Evolutionary conservation across 2,113 vertebrate genomes (phyloP).

Genomic region (Eclectus roratus): DNA sequence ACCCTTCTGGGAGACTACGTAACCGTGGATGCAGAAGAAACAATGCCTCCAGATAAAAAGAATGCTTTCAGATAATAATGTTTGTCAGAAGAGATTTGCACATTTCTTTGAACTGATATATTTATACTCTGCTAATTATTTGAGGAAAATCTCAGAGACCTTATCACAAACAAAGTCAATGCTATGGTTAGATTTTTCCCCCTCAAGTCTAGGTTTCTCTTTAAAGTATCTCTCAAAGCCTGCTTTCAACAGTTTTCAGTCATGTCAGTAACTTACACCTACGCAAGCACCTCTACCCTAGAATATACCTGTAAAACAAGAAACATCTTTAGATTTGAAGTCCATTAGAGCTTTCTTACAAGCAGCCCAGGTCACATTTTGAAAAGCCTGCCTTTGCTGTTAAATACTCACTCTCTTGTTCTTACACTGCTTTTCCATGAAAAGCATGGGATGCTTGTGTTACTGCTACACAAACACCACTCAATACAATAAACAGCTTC

Average conservation of each 20-base stretch:
- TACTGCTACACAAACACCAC: neutral
- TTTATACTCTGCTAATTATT: constrained; percentile 43
- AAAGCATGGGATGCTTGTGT: neutral
- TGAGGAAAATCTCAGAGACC: neutral
- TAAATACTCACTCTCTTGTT: neutral
- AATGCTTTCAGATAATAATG: neutral
- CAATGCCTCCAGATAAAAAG: neutral
- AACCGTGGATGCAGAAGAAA: constrained; percentile 1
- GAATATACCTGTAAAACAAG: neutral
- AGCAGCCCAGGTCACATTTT: neutral
- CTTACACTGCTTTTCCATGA: neutral
- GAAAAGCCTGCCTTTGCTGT: neutral
- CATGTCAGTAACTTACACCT: neutral
- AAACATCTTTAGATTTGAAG: neutral
- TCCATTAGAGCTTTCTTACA: neutral
- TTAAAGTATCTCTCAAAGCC: neutral
- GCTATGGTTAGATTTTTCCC: accelerated
- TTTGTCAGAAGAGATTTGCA: constrained; percentile 15
- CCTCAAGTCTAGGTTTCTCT: neutral
- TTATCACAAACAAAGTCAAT: neutral
- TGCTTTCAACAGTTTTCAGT: neutral
- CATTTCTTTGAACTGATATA: constrained; percentile 40
- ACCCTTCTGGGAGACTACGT: neutral
- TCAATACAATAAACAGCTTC: neutral
- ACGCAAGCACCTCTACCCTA: neutral